phyloP scores from a whole-genome alignment of 2,888 invertebrate genomes.

The Brassicogethes aeneus region DNA sequence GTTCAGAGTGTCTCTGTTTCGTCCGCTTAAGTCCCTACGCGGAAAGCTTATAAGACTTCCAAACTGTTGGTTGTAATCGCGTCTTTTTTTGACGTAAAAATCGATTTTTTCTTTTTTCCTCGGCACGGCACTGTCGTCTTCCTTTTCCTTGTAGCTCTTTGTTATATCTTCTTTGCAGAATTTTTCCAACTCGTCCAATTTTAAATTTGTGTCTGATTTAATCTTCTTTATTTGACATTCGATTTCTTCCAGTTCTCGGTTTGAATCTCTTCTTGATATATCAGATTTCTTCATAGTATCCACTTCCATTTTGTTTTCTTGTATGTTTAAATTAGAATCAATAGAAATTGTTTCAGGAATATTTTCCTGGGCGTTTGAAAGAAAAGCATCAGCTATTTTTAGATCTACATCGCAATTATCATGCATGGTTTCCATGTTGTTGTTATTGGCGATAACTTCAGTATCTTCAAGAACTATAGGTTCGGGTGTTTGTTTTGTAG shows the following conservation, averaged over 20 bases:
- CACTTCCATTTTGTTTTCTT: conserved; percentile 21
- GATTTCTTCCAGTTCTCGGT: conserved; percentile 31
- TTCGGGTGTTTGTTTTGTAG: conserved; percentile 13
- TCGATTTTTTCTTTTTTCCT: conserved; percentile 49
- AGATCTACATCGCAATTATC: conserved; percentile 9
- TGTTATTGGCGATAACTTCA: conserved; percentile 13
- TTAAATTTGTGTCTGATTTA: conserved; percentile 30
- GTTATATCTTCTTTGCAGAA: conserved; percentile 37
- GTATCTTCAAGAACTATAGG: conserved; percentile 20
- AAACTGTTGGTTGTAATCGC: conserved; percentile 37
- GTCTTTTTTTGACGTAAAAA: conserved; percentile 34
- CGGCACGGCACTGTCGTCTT: conserved; percentile 39
- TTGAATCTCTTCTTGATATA: conserved; percentile 30
- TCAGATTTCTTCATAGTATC: conserved; percentile 16
- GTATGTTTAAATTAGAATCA: conserved; percentile 22
- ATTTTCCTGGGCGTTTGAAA: conserved; percentile 51
- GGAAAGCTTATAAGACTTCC: conserved; percentile 38
- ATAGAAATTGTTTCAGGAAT: conserved; percentile 11
- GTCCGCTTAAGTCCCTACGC: conserved; percentile 29
- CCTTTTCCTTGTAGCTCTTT: conserved; percentile 38
- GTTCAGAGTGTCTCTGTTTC: conserved; percentile 32
- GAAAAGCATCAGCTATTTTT: conserved; percentile 49
- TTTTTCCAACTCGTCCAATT: conserved; percentile 31
- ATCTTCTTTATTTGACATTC: conserved; percentile 29
- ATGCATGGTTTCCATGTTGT: conserved; percentile 9